Conservation (phyloP, 1,140 invertebrate genomes). For the Drosophila nikananu region DNA sequence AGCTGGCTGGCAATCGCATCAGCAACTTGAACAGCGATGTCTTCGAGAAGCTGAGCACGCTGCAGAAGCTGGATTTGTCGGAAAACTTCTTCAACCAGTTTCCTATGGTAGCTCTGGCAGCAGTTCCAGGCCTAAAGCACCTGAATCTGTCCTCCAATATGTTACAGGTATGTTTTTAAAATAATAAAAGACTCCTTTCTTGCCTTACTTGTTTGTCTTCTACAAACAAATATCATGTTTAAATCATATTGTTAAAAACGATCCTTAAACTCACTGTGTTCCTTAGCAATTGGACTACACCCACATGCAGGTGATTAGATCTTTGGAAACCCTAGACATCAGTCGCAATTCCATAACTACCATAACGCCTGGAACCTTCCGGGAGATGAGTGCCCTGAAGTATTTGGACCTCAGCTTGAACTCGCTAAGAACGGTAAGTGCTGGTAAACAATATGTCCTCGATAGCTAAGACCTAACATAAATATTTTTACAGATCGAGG, state of each 20-base stretch:
- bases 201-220: not conserved
- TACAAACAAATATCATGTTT: not conserved
- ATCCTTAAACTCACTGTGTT: not conserved
- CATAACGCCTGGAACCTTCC: slow-evolving; percentile 92
- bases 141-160: slow-evolving; percentile 94
- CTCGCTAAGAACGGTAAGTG: slow-evolving; percentile 91
- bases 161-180: slow-evolving; percentile 86
- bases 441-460: not conserved
- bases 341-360: slow-evolving; percentile 94
- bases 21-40: slow-evolving; percentile 92
- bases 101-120: slow-evolving; percentile 91
- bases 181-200: not conserved
- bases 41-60: slow-evolving; percentile 89
- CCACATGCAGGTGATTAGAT: slow-evolving; percentile 88
- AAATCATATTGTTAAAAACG: not conserved
- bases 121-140: slow-evolving; percentile 89
- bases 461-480: not conserved
- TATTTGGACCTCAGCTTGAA: slow-evolving; percentile 94
- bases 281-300: slow-evolving; percentile 88
- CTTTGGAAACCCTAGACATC: slow-evolving; percentile 92
- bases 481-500: slow-evolving; percentile 89
- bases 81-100: slow-evolving; percentile 94
- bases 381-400: slow-evolving; percentile 89
- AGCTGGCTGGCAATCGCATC: slow-evolving; percentile 91
- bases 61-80: slow-evolving; percentile 92